Conservation (phyloP, 2,113 vertebrate genomes). For the Lamprotornis superbus region DNA sequence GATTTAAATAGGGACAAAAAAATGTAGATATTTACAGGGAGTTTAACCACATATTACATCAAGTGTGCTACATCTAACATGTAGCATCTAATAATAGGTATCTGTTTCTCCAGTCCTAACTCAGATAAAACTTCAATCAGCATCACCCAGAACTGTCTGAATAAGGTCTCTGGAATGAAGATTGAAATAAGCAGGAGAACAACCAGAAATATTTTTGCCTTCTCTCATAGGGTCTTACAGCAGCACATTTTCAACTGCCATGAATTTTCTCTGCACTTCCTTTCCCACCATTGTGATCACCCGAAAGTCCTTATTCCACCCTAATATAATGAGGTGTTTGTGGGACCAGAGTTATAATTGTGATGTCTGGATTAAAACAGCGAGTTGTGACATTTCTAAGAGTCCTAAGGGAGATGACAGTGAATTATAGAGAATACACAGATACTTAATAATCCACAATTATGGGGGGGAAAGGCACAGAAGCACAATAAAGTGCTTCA, state of each 20-base stretch:
- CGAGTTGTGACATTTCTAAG: slow-evolving; percentile 8
- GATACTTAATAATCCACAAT: background rate
- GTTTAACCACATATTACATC: background rate
- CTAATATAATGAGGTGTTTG: background rate
- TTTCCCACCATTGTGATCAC: slow-evolving; percentile 31
- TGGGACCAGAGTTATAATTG: background rate
- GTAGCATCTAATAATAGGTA: background rate
- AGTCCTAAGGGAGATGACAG: background rate
- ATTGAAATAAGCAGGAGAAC: background rate
- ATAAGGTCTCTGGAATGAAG: background rate
- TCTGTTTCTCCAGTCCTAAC: background rate
- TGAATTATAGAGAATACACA: background rate
- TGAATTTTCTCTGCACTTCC: background rate
- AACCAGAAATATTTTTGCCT: background rate
- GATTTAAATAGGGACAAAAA: background rate
- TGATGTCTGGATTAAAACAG: background rate
- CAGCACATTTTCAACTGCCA: background rate
- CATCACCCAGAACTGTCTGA: background rate
- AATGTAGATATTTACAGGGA: background rate
- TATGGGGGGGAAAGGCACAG: background rate
- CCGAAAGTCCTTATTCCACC: background rate
- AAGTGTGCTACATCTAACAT: background rate
- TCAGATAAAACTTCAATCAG: background rate
- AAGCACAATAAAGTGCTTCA: background rate
- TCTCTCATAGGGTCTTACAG: background rate